These are phyloP conservation scores for Grallaria varia DNA, from an alignment of 2,113 vertebrate genomes.

Conservation along the genomic window DNA sequence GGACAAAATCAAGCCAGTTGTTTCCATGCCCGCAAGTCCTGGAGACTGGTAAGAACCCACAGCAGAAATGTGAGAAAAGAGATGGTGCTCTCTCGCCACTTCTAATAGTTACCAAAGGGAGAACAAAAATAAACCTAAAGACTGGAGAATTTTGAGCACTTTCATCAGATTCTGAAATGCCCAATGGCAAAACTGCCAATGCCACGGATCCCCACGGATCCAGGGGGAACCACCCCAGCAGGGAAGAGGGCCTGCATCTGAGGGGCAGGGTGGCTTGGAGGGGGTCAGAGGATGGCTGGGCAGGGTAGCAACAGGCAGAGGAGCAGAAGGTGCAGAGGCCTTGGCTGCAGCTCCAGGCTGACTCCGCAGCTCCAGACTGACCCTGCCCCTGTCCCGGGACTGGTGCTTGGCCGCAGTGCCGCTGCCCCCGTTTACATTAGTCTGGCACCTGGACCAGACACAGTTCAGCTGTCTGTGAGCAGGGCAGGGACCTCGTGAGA, in stretches of 20 bases:
- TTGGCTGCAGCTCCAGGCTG: not conserved
- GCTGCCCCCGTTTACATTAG: not conserved
- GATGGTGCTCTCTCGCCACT: not conserved
- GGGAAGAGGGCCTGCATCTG: rapidly evolving
- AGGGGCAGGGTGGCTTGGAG: not conserved
- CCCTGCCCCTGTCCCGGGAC: not conserved
- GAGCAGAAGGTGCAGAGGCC: not conserved
- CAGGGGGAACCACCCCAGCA: not conserved
- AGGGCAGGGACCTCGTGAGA: not conserved
- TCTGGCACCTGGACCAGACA: not conserved
- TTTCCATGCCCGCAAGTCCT: not conserved
- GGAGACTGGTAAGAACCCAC: rapidly evolving
- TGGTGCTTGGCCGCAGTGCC: not conserved
- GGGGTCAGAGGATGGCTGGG: not conserved
- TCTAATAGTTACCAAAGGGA: not conserved
- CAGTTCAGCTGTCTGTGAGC: not conserved
- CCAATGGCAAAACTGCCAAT: rapidly evolving
- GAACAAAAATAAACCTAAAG: not conserved
- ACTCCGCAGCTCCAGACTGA: not conserved
- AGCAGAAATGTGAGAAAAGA: not conserved
- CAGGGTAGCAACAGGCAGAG: not conserved
- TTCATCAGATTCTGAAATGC: not conserved
- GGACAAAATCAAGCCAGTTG: not conserved
- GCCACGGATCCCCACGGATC: rapidly evolving
- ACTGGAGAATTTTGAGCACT: no score